A percentile compares a stretch with the other conserved stretches of the same genome.
These are phyloP conservation scores for Nannobrachium achirus DNA, from an alignment of 2,113 vertebrate genomes.

Conservation along the genomic window DNA sequence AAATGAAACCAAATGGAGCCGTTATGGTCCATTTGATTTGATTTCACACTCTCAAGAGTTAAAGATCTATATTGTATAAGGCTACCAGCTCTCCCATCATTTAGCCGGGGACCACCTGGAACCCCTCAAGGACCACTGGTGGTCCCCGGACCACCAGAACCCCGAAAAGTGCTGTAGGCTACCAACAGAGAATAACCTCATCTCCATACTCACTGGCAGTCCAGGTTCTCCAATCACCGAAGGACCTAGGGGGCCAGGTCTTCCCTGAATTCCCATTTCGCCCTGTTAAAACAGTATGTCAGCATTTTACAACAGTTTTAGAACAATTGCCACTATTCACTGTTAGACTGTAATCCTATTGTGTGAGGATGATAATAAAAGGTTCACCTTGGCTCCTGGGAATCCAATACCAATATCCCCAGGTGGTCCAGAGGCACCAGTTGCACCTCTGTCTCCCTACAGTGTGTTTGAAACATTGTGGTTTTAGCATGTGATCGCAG, in stretches of 20 bases:
- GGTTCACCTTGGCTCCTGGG: conserved; percentile 87
- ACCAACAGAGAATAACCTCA: background rate
- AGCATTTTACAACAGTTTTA: background rate
- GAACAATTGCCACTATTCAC: background rate
- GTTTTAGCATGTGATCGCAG: background rate
- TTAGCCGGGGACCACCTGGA: too few relatives aligned
- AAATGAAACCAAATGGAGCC: too few relatives aligned
- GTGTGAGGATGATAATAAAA: background rate
- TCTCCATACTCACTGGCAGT: conserved; percentile 78
- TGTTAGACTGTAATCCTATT: background rate
- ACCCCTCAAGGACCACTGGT: too few relatives aligned
- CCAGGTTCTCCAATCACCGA: conserved; percentile 84
- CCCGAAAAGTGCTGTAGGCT: too few relatives aligned
- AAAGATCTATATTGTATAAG: too few relatives aligned
- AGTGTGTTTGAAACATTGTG: too few relatives aligned
- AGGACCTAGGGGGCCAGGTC: conserved; percentile 78
- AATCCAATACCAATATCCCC: conserved; percentile 83
- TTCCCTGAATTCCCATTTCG: conserved; percentile 83
- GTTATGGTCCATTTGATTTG: too few relatives aligned
- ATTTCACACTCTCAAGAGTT: too few relatives aligned
- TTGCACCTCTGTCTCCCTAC: conserved; percentile 79
- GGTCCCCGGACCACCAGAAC: too few relatives aligned
- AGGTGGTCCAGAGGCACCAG: conserved; percentile 80
- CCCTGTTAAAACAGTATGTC: conserved; percentile 76
- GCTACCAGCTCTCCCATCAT: too few relatives aligned